Conservation (phyloP, 2,888 invertebrate species). For the Heliconius ethilla region DNA sequence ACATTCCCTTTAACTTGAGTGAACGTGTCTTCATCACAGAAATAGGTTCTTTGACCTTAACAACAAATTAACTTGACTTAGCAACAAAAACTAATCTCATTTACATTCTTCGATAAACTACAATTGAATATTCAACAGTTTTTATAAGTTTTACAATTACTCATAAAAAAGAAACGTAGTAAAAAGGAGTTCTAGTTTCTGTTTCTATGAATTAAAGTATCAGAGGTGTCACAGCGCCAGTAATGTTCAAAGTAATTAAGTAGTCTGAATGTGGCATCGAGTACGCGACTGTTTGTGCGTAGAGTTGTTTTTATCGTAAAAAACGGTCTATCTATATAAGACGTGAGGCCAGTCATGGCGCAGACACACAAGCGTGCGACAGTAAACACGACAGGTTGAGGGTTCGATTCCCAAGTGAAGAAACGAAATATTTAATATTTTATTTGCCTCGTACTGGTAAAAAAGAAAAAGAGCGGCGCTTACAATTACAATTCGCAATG, state of each 20-base stretch:
- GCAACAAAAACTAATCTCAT: not conserved
- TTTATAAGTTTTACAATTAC: not conserved
- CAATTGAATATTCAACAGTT: not conserved
- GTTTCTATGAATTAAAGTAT: not conserved
- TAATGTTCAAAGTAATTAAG: slow-evolving; percentile 24
- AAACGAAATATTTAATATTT: not conserved
- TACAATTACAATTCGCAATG: too few relatives aligned
- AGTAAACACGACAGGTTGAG: not conserved
- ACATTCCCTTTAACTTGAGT: too few relatives aligned
- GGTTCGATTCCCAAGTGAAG: not conserved
- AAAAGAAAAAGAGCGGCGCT: too few relatives aligned
- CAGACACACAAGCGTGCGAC: not conserved
- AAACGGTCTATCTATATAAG: not conserved
- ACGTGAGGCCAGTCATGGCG: not conserved
- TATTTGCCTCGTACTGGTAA: too few relatives aligned
- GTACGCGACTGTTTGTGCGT: slow-evolving; percentile 23
- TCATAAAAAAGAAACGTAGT: too few relatives aligned
- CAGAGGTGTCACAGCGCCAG: not conserved
- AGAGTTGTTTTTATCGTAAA: not conserved
- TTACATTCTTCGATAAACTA: not conserved
- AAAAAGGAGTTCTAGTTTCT: not conserved
- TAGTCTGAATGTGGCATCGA: not conserved
- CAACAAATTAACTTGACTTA: not conserved
- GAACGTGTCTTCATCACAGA: not conserved
- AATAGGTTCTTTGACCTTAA: slow-evolving; percentile 10